Evolutionary conservation across 2,888 invertebrate species (phyloP), one percentile per base, ranked within the genome.

Genomic region (Limnephilus lunatus): DNA sequence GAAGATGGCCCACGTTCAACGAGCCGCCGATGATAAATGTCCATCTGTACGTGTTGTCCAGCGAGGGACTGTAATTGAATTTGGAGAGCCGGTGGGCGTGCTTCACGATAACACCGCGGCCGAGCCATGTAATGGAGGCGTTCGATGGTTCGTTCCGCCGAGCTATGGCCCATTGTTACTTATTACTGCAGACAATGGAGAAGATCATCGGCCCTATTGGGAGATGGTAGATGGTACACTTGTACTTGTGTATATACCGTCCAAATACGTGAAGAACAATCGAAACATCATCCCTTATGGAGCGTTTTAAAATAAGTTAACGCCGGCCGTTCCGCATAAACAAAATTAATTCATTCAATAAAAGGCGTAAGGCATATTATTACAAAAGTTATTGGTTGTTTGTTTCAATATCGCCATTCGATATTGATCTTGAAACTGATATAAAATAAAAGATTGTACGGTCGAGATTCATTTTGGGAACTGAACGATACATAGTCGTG

Each of bases 51-150:
- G 86, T 30, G 85, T 25, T 85, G 85, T 68, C 68, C 68, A 68
- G 68, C 68, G 90, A 90, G 90, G 39, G 32, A 35, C 85, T 92
- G 92, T 92, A 92, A 92, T 92, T 92, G 92, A 92, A 92, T 92
- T 92, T 92, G 92, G 92, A 92, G 90, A 82, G 90, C 81, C 85
- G 86, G 92, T 90, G 90, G 90, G 92, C 90, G 92, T 90, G 90
- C 89, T 90, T 87, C 92, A 90, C n/a, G 90, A 92, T 90, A 68
- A 68, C 68, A 7, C 68, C 90, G 92, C 87, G 85, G 89, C 89
- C 90, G 68, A 25, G 35, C 90, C 92, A 87, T 92, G 90, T 92
- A 90, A 92, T 32, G 83, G 30, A 86, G 86, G 86, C 86, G 44
- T 86, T 83, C 31, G 83, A 35, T 39, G n/a, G 35, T 39, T 39